Evolutionary conservation across 2,113 vertebrate genomes (phyloP).

Genomic region (Nothocercus julius): DNA sequence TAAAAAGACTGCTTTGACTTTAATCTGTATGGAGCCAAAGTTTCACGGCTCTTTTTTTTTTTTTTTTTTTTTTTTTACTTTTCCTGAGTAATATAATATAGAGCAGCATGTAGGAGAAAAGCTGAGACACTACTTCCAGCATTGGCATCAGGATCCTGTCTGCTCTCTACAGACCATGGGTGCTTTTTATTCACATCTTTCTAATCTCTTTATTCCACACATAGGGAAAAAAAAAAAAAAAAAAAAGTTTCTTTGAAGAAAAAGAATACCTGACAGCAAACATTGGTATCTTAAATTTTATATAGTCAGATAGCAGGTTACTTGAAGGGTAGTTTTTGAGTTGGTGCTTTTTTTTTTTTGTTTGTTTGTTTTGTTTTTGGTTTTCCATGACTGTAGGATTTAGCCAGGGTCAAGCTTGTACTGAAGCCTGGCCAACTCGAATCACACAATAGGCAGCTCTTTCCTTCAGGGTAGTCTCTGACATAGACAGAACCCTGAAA

Average conservation of each 20-base stretch:
- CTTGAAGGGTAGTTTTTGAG: neutral
- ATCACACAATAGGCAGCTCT: neutral
- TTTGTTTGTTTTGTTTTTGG: neutral
- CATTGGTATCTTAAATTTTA: neutral
- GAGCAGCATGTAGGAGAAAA: neutral
- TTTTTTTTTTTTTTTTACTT: neutral
- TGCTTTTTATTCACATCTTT: neutral
- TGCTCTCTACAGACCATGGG: neutral
- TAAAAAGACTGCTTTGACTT: neutral
- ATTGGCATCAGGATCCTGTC: neutral
- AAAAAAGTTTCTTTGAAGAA: neutral
- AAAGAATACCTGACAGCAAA: neutral
- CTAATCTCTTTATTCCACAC: neutral
- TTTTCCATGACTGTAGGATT: neutral
- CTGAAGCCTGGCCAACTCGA: neutral
- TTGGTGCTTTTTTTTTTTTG: neutral
- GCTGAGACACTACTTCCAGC: neutral
- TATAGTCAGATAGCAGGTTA: neutral
- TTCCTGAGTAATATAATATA: neutral
- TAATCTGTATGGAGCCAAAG: neutral
- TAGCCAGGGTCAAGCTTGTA: neutral
- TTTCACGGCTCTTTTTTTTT: neutral
- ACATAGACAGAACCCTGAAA: neutral
- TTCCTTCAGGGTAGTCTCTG: neutral
- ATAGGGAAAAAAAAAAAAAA: neutral